These are phyloP conservation scores for Caiman crocodilus DNA, from an alignment of 2,797 vertebrate genomes.

Conservation along the genomic window DNA sequence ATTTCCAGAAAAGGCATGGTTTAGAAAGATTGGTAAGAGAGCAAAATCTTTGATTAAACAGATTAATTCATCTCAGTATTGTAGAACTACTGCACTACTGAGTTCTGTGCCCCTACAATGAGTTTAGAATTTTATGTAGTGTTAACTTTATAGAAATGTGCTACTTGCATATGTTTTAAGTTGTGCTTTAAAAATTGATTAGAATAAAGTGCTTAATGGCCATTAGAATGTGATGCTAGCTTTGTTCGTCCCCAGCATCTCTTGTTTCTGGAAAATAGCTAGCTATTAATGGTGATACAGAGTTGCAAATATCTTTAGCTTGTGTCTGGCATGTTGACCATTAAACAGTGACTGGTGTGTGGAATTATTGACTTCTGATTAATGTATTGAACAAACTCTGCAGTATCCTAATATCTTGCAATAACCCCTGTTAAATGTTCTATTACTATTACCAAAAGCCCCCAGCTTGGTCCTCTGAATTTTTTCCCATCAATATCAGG, in stretches of 20 bases:
- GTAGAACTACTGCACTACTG: accelerated
- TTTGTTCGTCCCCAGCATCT: not conserved
- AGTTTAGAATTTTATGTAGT: not conserved
- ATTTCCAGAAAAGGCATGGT: not conserved
- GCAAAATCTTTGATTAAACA: not conserved
- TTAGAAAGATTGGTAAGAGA: not conserved
- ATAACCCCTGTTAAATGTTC: not conserved
- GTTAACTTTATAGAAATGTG: accelerated
- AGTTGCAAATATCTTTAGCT: not conserved
- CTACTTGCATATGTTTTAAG: not conserved
- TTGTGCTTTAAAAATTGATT: not conserved
- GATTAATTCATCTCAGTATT: accelerated
- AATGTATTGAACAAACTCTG: constrained; percentile 6
- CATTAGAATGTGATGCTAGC: accelerated
- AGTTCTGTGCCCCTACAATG: not conserved
- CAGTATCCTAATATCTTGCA: not conserved
- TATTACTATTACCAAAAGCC: accelerated
- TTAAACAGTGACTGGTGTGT: not conserved
- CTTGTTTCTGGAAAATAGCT: not conserved
- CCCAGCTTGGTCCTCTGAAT: too few relatives aligned
- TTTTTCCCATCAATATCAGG: not conserved
- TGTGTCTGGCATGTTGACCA: not conserved
- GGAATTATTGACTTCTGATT: constrained; percentile 20
- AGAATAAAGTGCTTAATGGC: not conserved
- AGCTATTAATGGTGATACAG: not conserved